Percentiles rank a stretch among this genome's conserved stretches.
Evolutionary conservation across 2,113 vertebrate genomes (phyloP).

Genomic region (Phaethornis superciliosus): DNA sequence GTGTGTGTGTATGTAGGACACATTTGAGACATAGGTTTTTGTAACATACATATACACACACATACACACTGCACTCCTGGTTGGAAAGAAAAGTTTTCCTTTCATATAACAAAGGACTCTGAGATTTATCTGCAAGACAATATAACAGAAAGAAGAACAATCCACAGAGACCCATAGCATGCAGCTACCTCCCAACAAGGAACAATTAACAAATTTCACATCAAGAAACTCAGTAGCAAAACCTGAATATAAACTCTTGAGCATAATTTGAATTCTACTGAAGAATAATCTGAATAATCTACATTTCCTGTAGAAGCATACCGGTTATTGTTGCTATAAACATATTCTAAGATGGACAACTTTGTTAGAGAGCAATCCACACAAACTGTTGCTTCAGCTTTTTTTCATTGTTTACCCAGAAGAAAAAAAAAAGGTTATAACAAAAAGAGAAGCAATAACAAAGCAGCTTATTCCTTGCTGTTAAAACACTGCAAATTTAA

Average conservation of each 20-base stretch:
- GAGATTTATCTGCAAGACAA: neutral
- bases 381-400: neutral
- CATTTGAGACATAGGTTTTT: neutral
- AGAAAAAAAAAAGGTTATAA: neutral
- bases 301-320: neutral
- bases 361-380: neutral
- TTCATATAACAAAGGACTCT: neutral
- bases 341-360: neutral
- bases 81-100: neutral
- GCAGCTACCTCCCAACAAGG: neutral
- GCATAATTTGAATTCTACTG: neutral
- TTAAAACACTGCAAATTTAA: neutral
- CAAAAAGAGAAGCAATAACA: neutral
- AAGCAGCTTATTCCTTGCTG: neutral
- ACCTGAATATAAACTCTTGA: neutral
- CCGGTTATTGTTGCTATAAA: neutral
- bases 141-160: neutral
- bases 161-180: neutral
- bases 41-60: neutral
- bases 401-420: no score
- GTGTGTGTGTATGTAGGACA: neutral
- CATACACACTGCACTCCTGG: neutral
- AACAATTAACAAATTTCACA: neutral
- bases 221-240: neutral
- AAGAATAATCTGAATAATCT: neutral